A percentile compares a stretch with the other conserved stretches of the same genome.
Conservation (phyloP, 2,888 invertebrate species). For the Mimachlamys varia region DNA sequence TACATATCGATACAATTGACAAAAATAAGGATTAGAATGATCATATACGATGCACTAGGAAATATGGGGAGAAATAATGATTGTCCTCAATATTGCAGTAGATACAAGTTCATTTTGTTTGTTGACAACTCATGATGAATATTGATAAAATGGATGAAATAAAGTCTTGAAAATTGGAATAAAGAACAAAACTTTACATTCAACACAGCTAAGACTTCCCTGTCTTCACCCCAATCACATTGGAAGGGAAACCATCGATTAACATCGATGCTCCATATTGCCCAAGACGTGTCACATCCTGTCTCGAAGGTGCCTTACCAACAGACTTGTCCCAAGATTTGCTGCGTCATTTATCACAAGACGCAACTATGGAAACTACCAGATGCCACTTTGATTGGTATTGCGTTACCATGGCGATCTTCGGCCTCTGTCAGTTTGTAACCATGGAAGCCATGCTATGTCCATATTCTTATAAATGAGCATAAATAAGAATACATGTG, state of each 20-base stretch:
- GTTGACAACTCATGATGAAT: conserved; percentile 18
- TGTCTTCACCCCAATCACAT: neutral
- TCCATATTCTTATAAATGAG: conserved; percentile 28
- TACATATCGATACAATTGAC: neutral
- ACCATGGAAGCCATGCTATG: conserved; percentile 15
- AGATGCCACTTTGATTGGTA: neutral
- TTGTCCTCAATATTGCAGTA: conserved; percentile 24
- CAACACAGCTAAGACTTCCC: neutral
- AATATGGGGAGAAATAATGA: neutral
- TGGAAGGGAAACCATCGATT: neutral
- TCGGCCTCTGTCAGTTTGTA: conserved; percentile 1
- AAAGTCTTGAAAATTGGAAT: conserved; percentile 29
- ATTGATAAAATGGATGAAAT: conserved; percentile 21
- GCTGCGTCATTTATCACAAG: neutral
- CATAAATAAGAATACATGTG: conserved; percentile 10
- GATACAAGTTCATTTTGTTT: neutral
- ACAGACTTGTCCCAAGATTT: neutral
- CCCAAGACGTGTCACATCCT: neutral
- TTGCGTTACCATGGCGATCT: neutral
- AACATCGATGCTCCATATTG: neutral
- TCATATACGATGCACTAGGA: neutral
- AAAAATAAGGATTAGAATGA: conserved; percentile 3
- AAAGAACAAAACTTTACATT: neutral
- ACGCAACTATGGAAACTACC: neutral
- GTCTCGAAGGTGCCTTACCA: neutral